Conservation (phyloP, 2,113 vertebrate species). For the Chionomys nivalis region DNA sequence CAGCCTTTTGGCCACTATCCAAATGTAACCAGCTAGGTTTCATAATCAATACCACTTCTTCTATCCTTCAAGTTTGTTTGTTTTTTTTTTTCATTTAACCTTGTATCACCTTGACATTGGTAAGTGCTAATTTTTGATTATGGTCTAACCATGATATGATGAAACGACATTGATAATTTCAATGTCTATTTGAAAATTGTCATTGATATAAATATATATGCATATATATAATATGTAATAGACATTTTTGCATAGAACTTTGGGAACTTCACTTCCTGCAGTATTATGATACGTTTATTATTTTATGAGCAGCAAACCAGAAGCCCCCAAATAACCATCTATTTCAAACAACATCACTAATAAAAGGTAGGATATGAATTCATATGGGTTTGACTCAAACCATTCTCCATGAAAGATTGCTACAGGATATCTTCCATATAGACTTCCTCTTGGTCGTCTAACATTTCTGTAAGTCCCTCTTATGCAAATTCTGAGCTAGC, state of each 20-base stretch:
- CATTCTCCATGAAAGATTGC: background rate
- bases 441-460: background rate
- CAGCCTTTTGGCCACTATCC: background rate
- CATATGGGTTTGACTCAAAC: background rate
- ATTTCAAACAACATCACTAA: background rate
- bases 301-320: conserved; percentile 24
- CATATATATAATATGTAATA: background rate
- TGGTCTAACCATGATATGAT: background rate
- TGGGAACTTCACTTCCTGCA: background rate
- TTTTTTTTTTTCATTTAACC: background rate
- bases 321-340: conserved; percentile 5
- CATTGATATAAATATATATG: too few species aligned
- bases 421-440: background rate
- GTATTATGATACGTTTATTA: background rate
- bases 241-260: background rate
- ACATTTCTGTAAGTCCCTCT: background rate
- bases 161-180: background rate
- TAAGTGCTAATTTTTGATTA: background rate
- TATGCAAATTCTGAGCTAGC: background rate
- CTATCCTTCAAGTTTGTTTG: background rate
- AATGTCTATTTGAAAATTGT: background rate
- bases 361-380: background rate
- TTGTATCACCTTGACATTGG: background rate
- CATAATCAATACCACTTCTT: too few species aligned
- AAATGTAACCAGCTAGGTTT: too few species aligned